phyloP scores from a whole-genome alignment of 2,888 invertebrate genomes.

The Stenodema calcarata region DNA sequence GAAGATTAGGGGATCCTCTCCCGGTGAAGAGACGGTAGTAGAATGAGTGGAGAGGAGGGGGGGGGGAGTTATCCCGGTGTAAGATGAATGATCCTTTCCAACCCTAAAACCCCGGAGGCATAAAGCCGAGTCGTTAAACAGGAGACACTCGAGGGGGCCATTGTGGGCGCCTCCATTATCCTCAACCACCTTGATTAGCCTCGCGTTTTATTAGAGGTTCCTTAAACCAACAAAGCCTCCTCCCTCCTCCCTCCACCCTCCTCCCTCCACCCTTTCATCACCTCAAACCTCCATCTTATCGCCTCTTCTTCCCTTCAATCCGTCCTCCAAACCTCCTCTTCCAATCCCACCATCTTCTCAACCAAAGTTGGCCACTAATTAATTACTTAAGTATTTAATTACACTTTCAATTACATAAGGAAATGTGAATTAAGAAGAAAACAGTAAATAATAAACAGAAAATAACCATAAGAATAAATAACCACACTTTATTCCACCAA shows the following conservation, averaged over 20 bases:
- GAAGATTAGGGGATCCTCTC: neutral
- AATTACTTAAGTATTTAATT: too few species aligned
- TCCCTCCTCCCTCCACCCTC: neutral
- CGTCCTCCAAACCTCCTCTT: neutral
- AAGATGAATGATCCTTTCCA: conserved; percentile 43
- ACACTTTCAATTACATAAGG: too few species aligned
- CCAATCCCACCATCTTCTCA: neutral
- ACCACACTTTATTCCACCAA: too few species aligned
- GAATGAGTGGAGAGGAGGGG: neutral
- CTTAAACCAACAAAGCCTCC: conserved; percentile 7
- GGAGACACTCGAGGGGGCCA: conserved; percentile 47
- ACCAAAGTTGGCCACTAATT: too few species aligned
- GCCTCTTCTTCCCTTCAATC: neutral
- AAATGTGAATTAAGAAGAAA: too few species aligned
- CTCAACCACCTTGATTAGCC: conserved; percentile 47
- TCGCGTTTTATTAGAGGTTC: conserved; percentile 45
- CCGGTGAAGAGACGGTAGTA: neutral
- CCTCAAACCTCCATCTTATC: neutral
- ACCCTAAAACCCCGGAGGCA: conserved; percentile 6
- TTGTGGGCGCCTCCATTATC: conserved; percentile 31
- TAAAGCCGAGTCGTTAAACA: conserved; percentile 49
- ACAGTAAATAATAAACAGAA: too few species aligned
- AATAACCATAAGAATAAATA: too few species aligned
- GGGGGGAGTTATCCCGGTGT: neutral
- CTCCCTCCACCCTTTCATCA: neutral